These are phyloP conservation scores for Apantesis nais DNA, from an alignment of 2,888 invertebrate species.

Conservation along the genomic window DNA sequence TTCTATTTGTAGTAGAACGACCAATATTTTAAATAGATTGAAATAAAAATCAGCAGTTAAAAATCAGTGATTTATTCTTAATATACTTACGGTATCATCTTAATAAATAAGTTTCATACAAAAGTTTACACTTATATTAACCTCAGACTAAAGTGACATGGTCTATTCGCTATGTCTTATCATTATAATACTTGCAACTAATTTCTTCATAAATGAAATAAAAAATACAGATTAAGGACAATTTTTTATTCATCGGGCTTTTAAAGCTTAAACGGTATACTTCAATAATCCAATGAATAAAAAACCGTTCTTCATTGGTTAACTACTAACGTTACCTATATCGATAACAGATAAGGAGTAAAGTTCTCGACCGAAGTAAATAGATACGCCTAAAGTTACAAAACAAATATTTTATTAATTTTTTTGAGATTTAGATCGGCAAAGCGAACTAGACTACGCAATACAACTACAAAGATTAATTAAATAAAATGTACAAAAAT, in stretches of 20 bases:
- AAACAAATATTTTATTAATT: constrained; percentile 31
- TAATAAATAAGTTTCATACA: constrained; percentile 78
- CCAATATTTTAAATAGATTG: background rate
- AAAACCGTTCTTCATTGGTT: constrained; percentile 48
- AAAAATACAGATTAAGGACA: constrained; percentile 56
- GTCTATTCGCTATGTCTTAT: constrained; percentile 56
- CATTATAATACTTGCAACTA: constrained; percentile 70
- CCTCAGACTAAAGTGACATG: constrained; percentile 39
- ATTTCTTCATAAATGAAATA: constrained; percentile 60
- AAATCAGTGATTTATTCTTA: constrained; percentile 75
- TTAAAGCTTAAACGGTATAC: background rate
- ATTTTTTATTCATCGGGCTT: background rate
- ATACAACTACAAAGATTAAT: constrained; percentile 26
- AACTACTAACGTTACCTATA: constrained; percentile 46
- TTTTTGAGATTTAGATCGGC: constrained; percentile 44
- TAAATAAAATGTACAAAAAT: constrained; percentile 49
- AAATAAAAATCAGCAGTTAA: constrained; percentile 49
- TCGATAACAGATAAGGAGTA: constrained; percentile 38
- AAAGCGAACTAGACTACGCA: constrained; percentile 35
- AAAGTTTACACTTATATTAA: constrained; percentile 67
- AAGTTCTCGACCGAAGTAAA: constrained; percentile 53
- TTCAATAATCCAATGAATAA: background rate
- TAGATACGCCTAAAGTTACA: constrained; percentile 34
- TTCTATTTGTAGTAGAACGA: no score
- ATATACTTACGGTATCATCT: constrained; percentile 65